A percentile compares a stretch with the other conserved stretches of the same genome.
Conservation (phyloP, 2,113 vertebrate species). For the Mugil cephalus region DNA sequence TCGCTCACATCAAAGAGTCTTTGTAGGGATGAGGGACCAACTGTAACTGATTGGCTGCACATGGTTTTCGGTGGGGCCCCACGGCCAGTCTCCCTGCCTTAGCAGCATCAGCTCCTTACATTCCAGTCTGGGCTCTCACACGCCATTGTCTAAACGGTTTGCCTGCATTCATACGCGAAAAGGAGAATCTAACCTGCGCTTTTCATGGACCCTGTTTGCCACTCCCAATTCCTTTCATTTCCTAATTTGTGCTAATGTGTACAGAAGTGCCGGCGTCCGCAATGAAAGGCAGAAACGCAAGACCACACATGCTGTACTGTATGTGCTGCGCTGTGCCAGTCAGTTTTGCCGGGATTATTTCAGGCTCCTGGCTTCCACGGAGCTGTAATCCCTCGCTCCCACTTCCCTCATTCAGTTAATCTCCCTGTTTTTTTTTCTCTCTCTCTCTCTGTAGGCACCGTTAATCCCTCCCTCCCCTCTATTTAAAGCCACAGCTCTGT, state of each 20-base stretch:
- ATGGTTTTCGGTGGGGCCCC: slow-evolving; percentile 70
- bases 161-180: neutral
- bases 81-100: slow-evolving; percentile 32
- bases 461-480: slow-evolving; percentile 52
- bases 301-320: neutral
- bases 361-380: slow-evolving; percentile 41
- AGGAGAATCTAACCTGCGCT: neutral
- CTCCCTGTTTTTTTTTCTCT: slow-evolving; percentile 66
- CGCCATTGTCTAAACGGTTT: neutral
- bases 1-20: slow-evolving; percentile 79
- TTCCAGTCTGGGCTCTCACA: slow-evolving; percentile 36
- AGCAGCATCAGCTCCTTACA: slow-evolving; percentile 37
- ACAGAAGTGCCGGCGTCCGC: slow-evolving; percentile 1
- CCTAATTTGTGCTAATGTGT: slow-evolving; percentile 23
- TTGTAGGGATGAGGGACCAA: slow-evolving; percentile 72
- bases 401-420: slow-evolving; percentile 67
- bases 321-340: slow-evolving; percentile 29
- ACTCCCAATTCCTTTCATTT: neutral
- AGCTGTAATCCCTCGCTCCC: slow-evolving; percentile 63
- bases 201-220: neutral
- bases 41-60: slow-evolving; percentile 82
- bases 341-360: slow-evolving; percentile 61
- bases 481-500: slow-evolving; percentile 34
- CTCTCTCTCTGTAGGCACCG: slow-evolving; percentile 38
- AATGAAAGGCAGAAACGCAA: neutral